These are phyloP conservation scores for Lycocerus yunnanus DNA, from an alignment of 2,888 invertebrate species.

Conservation along the genomic window DNA sequence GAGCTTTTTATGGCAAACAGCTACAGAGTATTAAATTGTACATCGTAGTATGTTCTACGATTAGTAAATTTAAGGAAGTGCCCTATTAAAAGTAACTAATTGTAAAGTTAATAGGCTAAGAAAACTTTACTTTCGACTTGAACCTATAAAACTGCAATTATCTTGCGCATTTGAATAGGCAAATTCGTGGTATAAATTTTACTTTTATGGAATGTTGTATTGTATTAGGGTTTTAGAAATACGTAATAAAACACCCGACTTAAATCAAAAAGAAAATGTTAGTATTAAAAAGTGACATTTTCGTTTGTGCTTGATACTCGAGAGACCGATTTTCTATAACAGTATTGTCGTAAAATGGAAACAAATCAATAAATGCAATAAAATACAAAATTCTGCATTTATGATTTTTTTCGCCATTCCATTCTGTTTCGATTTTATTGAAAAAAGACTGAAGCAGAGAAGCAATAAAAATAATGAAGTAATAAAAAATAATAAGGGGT, in stretches of 20 bases:
- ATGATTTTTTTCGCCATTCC: slow-evolving; percentile 18
- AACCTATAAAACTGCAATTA: background rate
- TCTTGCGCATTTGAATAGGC: background rate
- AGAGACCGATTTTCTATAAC: slow-evolving; percentile 28
- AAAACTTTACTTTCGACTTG: background rate
- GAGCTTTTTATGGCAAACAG: background rate
- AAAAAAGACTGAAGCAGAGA: background rate
- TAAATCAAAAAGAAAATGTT: slow-evolving; percentile 28
- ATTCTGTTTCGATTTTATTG: background rate
- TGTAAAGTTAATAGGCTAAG: background rate
- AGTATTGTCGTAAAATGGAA: slow-evolving; percentile 29
- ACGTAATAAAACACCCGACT: slow-evolving; percentile 19
- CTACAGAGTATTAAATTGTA: background rate
- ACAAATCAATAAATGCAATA: slow-evolving; percentile 31
- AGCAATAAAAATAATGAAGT: background rate
- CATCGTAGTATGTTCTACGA: background rate
- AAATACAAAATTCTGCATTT: slow-evolving; percentile 28
- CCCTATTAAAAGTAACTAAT: background rate
- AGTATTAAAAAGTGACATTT: slow-evolving; percentile 28
- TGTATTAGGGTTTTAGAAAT: slow-evolving; percentile 9
- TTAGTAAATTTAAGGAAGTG: background rate
- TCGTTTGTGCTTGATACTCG: slow-evolving; percentile 19
- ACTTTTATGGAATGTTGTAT: slow-evolving; percentile 1
- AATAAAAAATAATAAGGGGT: background rate
- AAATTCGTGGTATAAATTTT: slow-evolving; percentile 3